Conservation (phyloP, 1,140 invertebrate species). For the Drosophila obscura region DNA sequence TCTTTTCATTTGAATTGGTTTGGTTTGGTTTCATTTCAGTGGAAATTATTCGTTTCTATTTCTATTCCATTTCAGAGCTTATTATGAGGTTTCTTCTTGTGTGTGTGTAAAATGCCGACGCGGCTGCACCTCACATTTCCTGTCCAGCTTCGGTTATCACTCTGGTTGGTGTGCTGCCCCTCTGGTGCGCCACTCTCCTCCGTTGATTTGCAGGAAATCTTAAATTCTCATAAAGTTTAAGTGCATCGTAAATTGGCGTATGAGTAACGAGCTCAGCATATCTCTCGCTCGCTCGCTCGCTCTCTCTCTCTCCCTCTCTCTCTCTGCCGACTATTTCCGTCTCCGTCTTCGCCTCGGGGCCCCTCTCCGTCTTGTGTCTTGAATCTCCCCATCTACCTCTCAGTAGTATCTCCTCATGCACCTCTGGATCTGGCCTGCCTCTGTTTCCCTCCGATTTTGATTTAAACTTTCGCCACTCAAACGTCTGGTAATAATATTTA, state of each 20-base stretch:
- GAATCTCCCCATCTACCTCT: conserved; percentile 33
- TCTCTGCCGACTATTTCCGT: conserved; percentile 63
- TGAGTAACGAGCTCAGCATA: conserved; percentile 73
- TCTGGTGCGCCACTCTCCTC: conserved; percentile 1
- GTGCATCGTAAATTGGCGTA: conserved; percentile 78
- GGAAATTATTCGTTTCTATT: neutral
- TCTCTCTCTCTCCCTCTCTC: conserved; percentile 21
- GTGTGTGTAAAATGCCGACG: conserved; percentile 35
- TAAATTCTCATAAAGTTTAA: conserved; percentile 81
- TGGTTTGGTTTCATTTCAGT: no score
- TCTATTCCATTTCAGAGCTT: conserved; percentile 12
- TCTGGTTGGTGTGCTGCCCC: conserved; percentile 1
- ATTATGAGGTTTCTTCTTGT: neutral
- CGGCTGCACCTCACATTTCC: conserved; percentile 39
- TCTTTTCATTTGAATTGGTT: conserved; percentile 28
- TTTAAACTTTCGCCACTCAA: conserved; percentile 50
- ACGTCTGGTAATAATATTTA: conserved; percentile 2
- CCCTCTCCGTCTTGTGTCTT: neutral
- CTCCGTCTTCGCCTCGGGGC: conserved; percentile 47
- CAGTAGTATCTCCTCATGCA: neutral
- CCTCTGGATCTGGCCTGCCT: conserved; percentile 5
- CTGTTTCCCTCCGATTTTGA: conserved; percentile 31
- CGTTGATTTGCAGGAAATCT: conserved; percentile 75
- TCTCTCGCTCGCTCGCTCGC: conserved; percentile 6
- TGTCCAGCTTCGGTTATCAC: conserved; percentile 57